These are phyloP conservation scores for Nerophis ophidion DNA, from an alignment of 2,113 vertebrate species.

Conservation along the genomic window DNA sequence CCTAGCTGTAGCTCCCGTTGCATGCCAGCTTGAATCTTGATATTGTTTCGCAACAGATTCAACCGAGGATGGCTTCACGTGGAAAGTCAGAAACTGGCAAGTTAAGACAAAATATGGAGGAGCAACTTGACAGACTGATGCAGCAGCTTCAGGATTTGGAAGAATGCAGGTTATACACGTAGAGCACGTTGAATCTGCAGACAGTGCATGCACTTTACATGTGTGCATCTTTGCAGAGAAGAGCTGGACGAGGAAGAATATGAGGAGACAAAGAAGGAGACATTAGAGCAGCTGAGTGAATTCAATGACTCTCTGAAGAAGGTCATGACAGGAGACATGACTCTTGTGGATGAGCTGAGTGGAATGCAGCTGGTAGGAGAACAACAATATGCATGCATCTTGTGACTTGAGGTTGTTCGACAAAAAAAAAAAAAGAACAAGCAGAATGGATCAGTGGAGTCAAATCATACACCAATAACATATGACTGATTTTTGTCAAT, in stretches of 20 bases:
- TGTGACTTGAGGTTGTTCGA: not conserved
- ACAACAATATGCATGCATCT: not conserved
- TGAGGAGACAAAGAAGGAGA: slow-evolving; percentile 96
- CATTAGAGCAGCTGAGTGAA: slow-evolving; percentile 90
- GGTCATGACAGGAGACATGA: slow-evolving; percentile 96
- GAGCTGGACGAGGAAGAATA: slow-evolving; percentile 94
- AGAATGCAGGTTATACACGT: slow-evolving; percentile 83
- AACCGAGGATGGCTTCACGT: slow-evolving; percentile 85
- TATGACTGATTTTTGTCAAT: not conserved
- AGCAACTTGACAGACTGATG: slow-evolving; percentile 93
- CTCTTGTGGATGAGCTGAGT: slow-evolving; percentile 90
- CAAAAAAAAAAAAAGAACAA: too few species aligned
- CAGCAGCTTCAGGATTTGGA: slow-evolving; percentile 96
- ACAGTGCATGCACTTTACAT: not conserved
- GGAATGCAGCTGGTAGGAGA: slow-evolving; percentile 91
- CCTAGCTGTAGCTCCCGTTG: not conserved
- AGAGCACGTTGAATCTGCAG: not conserved
- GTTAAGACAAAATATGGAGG: slow-evolving; percentile 93
- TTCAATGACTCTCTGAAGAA: slow-evolving; percentile 95
- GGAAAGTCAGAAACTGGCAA: slow-evolving; percentile 92
- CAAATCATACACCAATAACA: not conserved
- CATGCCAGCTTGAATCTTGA: not conserved
- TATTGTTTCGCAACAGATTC: not conserved
- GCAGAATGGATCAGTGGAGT: not conserved
- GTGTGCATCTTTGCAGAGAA: slow-evolving; percentile 69